These are phyloP conservation scores for Progne subis DNA, from an alignment of 2,113 vertebrate species.

Conservation along the genomic window DNA sequence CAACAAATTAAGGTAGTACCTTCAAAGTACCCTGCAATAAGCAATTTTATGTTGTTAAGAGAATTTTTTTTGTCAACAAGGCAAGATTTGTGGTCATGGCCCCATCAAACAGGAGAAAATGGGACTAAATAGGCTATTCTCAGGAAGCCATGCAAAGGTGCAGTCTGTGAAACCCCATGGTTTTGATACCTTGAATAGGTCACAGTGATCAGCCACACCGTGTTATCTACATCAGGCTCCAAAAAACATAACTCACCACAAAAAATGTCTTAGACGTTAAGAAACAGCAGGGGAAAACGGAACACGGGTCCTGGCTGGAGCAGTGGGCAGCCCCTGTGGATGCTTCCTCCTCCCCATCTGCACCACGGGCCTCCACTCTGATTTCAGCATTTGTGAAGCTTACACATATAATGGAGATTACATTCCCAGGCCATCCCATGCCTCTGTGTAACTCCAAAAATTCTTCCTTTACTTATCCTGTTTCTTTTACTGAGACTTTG, in stretches of 20 bases:
- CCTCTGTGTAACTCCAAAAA: not conserved
- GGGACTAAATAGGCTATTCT: not conserved
- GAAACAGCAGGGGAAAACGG: not conserved
- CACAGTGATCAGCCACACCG: not conserved
- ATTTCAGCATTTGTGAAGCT: not conserved
- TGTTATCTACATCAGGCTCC: not conserved
- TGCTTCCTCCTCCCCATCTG: not conserved
- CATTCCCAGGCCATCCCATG: not conserved
- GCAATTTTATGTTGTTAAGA: not conserved
- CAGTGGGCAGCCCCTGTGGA: not conserved
- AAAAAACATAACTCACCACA: not conserved
- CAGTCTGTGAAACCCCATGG: not conserved
- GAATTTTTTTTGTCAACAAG: not conserved
- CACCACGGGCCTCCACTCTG: not conserved
- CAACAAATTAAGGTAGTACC: not conserved
- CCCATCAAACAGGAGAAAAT: not conserved
- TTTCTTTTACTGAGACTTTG: not conserved
- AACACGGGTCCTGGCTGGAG: not conserved
- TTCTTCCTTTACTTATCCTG: not conserved
- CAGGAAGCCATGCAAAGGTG: not conserved
- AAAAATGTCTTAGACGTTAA: not conserved
- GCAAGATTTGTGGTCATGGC: fast-evolving
- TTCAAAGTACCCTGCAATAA: not conserved
- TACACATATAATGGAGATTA: not conserved
- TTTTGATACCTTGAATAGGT: not conserved